Conservation (phyloP, 1,140 invertebrate species). For the Tetraneura akinire region DNA sequence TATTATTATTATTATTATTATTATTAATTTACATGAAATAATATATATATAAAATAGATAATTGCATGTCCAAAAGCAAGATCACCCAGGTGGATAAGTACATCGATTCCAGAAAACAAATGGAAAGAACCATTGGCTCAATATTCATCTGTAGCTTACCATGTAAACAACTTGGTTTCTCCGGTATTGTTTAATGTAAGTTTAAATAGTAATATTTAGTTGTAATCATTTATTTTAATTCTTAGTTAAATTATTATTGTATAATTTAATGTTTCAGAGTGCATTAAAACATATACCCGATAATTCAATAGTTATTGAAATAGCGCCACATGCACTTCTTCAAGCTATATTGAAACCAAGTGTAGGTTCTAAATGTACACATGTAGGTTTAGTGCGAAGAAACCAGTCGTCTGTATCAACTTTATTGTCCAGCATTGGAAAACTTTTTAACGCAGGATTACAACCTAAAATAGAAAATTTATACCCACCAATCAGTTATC, state of each 20-base stretch:
- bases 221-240: no score
- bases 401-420: constrained; percentile 16
- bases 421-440: constrained; percentile 51
- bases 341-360: constrained; percentile 58
- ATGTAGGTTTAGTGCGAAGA: constrained; percentile 43
- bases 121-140: constrained; percentile 60
- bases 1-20: background rate
- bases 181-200: constrained; percentile 57
- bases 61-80: constrained; percentile 62
- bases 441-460: constrained; percentile 69
- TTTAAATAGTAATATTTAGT: background rate
- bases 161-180: constrained; percentile 69
- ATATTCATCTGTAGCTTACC: constrained; percentile 67
- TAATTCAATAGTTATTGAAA: constrained; percentile 75
- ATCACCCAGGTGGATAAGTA: constrained; percentile 66
- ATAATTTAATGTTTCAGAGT: constrained; percentile 63
- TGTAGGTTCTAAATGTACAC: constrained; percentile 35
- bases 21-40: background rate
- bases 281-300: constrained; percentile 73
- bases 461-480: constrained; percentile 65
- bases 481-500: constrained; percentile 68
- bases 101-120: constrained; percentile 64
- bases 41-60: constrained; percentile 57
- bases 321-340: constrained; percentile 62
- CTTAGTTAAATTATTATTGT: background rate